phyloP scores from a whole-genome alignment of 2,888 invertebrate genomes.

The Synanthedon andrenaeformis region DNA sequence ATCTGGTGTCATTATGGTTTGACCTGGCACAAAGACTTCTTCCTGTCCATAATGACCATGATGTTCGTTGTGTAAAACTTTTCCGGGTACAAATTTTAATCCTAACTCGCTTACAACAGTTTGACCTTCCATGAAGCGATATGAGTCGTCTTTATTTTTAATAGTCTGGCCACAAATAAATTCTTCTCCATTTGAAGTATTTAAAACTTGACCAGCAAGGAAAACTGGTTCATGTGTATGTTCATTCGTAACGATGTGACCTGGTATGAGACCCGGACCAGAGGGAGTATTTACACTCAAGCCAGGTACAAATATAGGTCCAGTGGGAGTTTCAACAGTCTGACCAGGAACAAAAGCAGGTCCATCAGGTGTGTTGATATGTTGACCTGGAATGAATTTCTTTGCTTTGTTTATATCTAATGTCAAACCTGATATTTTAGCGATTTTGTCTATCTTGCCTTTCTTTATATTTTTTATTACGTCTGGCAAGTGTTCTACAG shows the following conservation, averaged over 20 bases:
- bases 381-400: conserved; percentile 79
- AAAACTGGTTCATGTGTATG: conserved; percentile 73
- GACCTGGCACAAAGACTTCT: conserved; percentile 72
- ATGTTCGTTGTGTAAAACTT: conserved; percentile 44
- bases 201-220: conserved; percentile 76
- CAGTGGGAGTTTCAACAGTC: conserved; percentile 76
- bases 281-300: conserved; percentile 76
- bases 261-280: conserved; percentile 79
- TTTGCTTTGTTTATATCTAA: conserved; percentile 76
- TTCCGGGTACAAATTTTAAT: conserved; percentile 73
- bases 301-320: conserved; percentile 79
- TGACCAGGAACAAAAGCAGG: conserved; percentile 81
- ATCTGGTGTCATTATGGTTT: conserved; percentile 69
- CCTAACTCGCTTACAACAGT: conserved; percentile 73
- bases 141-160: conserved; percentile 65
- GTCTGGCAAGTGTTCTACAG: conserved; percentile 73
- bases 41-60: conserved; percentile 30
- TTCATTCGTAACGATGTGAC: conserved; percentile 74
- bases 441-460: conserved; percentile 69
- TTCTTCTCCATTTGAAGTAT: conserved; percentile 66
- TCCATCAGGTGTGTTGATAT: conserved; percentile 77
- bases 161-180: conserved; percentile 76
- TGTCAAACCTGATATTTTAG: conserved; percentile 74
- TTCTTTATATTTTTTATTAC: conserved; percentile 72
- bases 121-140: conserved; percentile 73